A percentile compares a stretch with the other conserved stretches of the same genome.
phyloP scores from a whole-genome alignment of 2,888 invertebrate species.

The Cinara cedri region DNA sequence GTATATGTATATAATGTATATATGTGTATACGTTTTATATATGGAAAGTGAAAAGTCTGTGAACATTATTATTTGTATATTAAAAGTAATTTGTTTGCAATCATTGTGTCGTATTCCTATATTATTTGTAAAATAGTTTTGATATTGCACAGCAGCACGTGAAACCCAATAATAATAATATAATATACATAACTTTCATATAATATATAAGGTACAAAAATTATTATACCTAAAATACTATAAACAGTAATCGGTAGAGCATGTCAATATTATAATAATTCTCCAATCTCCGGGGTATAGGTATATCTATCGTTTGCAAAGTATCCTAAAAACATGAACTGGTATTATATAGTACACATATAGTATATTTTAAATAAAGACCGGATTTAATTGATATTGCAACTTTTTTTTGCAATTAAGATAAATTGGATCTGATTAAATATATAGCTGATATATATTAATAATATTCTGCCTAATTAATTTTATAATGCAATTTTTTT shows the following conservation, averaged over 20 bases:
- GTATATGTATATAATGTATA: neutral
- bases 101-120: conserved; percentile 15
- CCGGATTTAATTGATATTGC: too few species aligned
- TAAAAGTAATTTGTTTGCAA: conserved; percentile 22
- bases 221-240: neutral
- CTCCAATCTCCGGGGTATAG: conserved; percentile 13
- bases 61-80: neutral
- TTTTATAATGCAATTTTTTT: too few species aligned
- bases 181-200: conserved; percentile 4
- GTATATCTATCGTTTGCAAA: neutral
- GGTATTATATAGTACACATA: too few species aligned
- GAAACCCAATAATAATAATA: conserved; percentile 42
- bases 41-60: conserved; percentile 36
- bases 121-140: conserved; percentile 38
- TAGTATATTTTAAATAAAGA: too few species aligned
- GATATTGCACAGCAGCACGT: conserved; percentile 25
- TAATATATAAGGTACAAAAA: neutral
- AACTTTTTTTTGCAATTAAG: too few species aligned
- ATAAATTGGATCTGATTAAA: too few species aligned
- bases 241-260: conserved; percentile 2
- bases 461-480: too few species aligned
- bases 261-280: conserved; percentile 25
- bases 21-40: neutral
- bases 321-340: too few species aligned
- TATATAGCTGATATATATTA: too few species aligned